Conservation (phyloP, 2,888 invertebrate species). For the Cosmopolites sordidus region DNA sequence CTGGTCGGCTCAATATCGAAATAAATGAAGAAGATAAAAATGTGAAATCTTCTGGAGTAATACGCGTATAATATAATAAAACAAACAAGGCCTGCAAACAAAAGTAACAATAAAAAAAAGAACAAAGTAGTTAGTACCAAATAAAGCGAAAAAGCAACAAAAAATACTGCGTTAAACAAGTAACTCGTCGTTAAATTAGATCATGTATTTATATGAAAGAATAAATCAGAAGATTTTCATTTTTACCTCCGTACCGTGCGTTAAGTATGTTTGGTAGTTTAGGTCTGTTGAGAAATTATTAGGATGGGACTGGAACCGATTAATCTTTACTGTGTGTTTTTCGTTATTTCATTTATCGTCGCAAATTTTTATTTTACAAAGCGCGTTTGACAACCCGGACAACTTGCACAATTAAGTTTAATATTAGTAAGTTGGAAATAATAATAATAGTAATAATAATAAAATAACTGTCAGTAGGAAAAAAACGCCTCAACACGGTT, state of each 20-base stretch:
- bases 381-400: too few relatives aligned
- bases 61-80: neutral
- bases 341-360: too few relatives aligned
- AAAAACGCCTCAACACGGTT: neutral
- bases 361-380: too few relatives aligned
- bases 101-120: neutral
- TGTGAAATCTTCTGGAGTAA: neutral
- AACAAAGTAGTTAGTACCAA: neutral
- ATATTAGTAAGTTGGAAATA: too few relatives aligned
- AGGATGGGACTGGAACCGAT: constrained; percentile 46
- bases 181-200: too few relatives aligned
- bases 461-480: neutral
- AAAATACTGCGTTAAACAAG: neutral
- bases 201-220: too few relatives aligned
- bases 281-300: neutral
- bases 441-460: too few relatives aligned
- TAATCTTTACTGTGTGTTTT: constrained; percentile 13
- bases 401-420: too few relatives aligned
- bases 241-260: neutral
- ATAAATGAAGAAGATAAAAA: neutral
- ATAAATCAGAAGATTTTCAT: neutral
- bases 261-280: too few relatives aligned
- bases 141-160: neutral
- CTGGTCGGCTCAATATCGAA: neutral
- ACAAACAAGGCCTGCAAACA: neutral